A percentile compares a stretch with the other conserved stretches of the same genome.
phyloP scores from a whole-genome alignment of 2,113 vertebrate species.

The Acanthochromis polyacanthus region DNA sequence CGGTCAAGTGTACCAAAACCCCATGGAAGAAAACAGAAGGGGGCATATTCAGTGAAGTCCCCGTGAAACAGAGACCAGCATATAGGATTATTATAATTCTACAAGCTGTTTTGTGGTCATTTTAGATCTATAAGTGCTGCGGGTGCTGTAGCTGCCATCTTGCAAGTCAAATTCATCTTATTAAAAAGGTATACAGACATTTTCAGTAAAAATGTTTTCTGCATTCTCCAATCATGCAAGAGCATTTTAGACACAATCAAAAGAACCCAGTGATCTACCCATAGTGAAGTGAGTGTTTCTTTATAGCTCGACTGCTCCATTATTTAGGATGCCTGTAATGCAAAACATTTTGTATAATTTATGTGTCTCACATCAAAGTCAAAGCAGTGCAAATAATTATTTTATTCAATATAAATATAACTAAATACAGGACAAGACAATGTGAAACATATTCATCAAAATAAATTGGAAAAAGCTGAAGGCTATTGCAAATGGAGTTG shows the following conservation, averaged over 20 bases:
- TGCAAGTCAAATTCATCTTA: not conserved
- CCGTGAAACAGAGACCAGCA: not conserved
- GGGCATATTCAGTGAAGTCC: not conserved
- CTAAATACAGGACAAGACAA: slow-evolving; percentile 53
- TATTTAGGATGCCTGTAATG: not conserved
- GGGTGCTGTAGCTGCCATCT: not conserved
- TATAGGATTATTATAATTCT: no score
- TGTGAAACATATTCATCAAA: slow-evolving; percentile 45
- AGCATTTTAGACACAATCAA: not conserved
- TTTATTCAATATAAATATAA: slow-evolving; percentile 81
- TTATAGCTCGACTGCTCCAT: not conserved
- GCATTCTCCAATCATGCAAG: not conserved
- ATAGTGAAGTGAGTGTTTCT: not conserved
- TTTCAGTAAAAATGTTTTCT: not conserved
- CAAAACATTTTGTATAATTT: not conserved
- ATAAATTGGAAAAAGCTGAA: slow-evolving; percentile 34
- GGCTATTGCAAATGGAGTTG: slow-evolving; percentile 47
- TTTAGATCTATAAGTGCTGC: not conserved
- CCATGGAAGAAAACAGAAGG: not conserved
- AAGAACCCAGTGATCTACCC: not conserved
- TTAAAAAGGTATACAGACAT: not conserved
- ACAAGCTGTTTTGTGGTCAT: not conserved
- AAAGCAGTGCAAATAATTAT: slow-evolving; percentile 67
- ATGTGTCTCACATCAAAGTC: slow-evolving; percentile 43
- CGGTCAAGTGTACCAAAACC: not conserved